These are phyloP conservation scores for Spodoptera frugiperda DNA, from an alignment of 1,140 invertebrate genomes.

Conservation along the genomic window DNA sequence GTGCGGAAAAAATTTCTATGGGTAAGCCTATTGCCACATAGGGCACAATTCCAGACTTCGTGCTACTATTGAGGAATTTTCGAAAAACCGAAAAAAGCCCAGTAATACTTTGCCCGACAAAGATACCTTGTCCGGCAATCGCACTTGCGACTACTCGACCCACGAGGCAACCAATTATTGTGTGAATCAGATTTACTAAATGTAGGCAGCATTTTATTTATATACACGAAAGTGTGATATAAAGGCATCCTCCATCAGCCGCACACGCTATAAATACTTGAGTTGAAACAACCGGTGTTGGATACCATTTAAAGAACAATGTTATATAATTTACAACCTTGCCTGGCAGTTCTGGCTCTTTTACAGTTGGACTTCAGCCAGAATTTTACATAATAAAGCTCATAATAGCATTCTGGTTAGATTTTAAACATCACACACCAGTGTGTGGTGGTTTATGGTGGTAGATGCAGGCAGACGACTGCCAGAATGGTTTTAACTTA, in stretches of 20 bases:
- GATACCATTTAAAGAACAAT: conserved; percentile 56
- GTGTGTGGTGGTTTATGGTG: conserved; percentile 13
- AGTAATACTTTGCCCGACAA: too few relatives aligned
- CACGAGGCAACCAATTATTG: too few relatives aligned
- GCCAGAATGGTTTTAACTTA: conserved; percentile 32
- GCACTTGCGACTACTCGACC: too few relatives aligned
- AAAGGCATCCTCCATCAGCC: conserved; percentile 12
- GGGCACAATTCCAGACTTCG: too few relatives aligned
- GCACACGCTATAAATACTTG: conserved; percentile 35
- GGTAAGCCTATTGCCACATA: too few relatives aligned
- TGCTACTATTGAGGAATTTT: too few relatives aligned
- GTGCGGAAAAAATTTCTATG: too few relatives aligned
- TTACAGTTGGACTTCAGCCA: conserved; percentile 50
- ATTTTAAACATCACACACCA: conserved; percentile 51
- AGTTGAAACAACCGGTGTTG: conserved; percentile 32
- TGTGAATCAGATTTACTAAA: too few relatives aligned
- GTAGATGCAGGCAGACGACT: conserved; percentile 2
- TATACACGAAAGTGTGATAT: too few relatives aligned
- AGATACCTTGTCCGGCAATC: too few relatives aligned
- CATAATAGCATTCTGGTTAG: conserved; percentile 55
- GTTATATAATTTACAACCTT: conserved; percentile 51
- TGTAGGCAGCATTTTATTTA: too few relatives aligned
- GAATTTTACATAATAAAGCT: conserved; percentile 55
- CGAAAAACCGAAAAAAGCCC: too few relatives aligned
- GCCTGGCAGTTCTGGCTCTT: conserved; percentile 37